A percentile compares a stretch with the other conserved stretches of the same genome.
These are phyloP conservation scores for Drosophila rufa DNA, from an alignment of 1,140 invertebrate genomes.

Conservation along the genomic window DNA sequence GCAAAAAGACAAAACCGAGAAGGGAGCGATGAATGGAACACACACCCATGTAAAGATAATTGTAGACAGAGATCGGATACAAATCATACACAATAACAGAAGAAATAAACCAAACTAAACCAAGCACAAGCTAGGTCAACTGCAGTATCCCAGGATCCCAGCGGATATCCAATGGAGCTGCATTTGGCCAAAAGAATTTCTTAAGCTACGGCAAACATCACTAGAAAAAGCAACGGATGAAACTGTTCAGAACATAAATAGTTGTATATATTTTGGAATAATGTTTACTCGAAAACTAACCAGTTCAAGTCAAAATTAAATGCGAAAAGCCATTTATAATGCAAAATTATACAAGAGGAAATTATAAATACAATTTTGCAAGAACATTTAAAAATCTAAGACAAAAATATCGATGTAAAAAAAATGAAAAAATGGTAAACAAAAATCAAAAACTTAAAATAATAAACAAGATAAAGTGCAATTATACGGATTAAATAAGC, in stretches of 20 bases:
- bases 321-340: conserved; percentile 57
- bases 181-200: conserved; percentile 46
- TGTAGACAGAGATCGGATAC: conserved; percentile 75
- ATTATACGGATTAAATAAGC: conserved; percentile 81
- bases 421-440: conserved; percentile 44
- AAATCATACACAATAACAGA: conserved; percentile 39
- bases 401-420: conserved; percentile 63
- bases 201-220: conserved; percentile 47
- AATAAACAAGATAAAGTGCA: conserved; percentile 76
- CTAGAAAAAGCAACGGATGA: conserved; percentile 37
- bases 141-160: conserved; percentile 1
- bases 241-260: conserved; percentile 72
- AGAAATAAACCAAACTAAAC: conserved; percentile 52
- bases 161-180: not conserved
- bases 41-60: conserved; percentile 54
- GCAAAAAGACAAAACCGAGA: conserved; percentile 45
- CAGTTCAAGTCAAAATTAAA: conserved; percentile 60
- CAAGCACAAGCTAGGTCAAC: conserved; percentile 52
- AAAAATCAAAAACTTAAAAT: conserved; percentile 66
- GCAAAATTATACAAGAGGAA: conserved; percentile 59
- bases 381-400: conserved; percentile 45
- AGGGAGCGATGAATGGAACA: conserved; percentile 48
- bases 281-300: conserved; percentile 73
- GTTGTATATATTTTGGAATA: conserved; percentile 83
- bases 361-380: conserved; percentile 39